These are phyloP conservation scores for Sipha maydis DNA, from an alignment of 2,888 invertebrate genomes.

Conservation along the genomic window DNA sequence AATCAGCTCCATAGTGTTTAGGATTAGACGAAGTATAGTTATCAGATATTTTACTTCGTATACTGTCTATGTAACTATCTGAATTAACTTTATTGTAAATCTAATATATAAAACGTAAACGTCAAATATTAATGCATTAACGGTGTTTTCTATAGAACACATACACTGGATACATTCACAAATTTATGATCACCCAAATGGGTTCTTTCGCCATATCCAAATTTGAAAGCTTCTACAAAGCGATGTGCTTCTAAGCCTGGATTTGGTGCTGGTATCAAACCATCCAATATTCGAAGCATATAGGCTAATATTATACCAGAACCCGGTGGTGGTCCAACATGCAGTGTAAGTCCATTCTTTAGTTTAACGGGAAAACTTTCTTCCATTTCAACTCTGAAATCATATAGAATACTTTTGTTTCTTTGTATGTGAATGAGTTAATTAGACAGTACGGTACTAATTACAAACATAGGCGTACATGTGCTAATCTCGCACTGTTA, in stretches of 20 bases:
- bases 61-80: conserved; percentile 35
- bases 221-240: conserved; percentile 90
- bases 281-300: conserved; percentile 82
- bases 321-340: conserved; percentile 86
- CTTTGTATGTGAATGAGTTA: neutral
- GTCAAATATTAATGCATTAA: neutral
- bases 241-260: conserved; percentile 74
- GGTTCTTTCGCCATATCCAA: conserved; percentile 86
- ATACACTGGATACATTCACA: conserved; percentile 77
- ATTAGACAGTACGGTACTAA: too few relatives aligned
- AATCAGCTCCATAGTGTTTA: conserved; percentile 64
- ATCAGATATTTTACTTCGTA: conserved; percentile 49
- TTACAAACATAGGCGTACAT: too few relatives aligned
- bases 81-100: conserved; percentile 47
- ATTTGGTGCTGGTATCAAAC: conserved; percentile 69
- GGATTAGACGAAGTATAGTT: conserved; percentile 16
- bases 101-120: conserved; percentile 5
- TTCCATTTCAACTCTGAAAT: neutral
- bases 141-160: conserved; percentile 59
- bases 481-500: too few relatives aligned
- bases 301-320: conserved; percentile 84
- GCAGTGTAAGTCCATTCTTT: conserved; percentile 72
- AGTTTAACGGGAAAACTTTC: neutral
- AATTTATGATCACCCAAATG: conserved; percentile 87
- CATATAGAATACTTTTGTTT: neutral